Evolutionary conservation across 2,113 vertebrate genomes (phyloP).

Genomic region (Percopsis transmontana): DNA sequence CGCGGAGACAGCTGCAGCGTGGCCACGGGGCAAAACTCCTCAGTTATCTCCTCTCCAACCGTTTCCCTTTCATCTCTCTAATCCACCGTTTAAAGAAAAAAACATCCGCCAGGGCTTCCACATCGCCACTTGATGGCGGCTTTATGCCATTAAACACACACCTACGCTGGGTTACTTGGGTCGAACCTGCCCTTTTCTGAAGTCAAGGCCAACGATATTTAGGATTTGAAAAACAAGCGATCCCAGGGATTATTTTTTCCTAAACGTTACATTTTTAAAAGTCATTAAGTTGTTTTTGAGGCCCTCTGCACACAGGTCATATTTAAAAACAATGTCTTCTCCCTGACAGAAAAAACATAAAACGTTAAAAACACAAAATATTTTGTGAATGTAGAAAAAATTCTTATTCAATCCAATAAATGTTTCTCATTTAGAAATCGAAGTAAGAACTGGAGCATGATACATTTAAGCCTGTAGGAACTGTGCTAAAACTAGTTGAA

Average conservation of each 20-base stretch:
- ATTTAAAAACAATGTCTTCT: too few relatives aligned
- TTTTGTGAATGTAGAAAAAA: too few relatives aligned
- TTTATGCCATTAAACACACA: constrained; percentile 14
- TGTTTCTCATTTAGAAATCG: constrained; percentile 8
- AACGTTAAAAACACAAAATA: too few relatives aligned
- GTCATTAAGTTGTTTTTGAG: too few relatives aligned
- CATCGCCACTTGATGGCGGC: constrained; percentile 23
- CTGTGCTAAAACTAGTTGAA: not conserved
- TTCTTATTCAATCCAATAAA: too few relatives aligned
- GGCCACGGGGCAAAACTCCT: constrained; percentile 58
- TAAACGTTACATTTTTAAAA: too few relatives aligned
- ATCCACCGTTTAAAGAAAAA: constrained; percentile 65
- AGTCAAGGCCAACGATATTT: too few relatives aligned
- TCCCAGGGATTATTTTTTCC: too few relatives aligned
- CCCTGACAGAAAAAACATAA: too few relatives aligned
- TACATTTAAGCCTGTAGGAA: not conserved
- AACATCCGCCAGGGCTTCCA: constrained; percentile 29
- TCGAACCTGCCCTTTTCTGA: too few relatives aligned
- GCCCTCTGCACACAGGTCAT: too few relatives aligned
- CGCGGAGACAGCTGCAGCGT: constrained; percentile 48
- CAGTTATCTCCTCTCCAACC: constrained; percentile 57
- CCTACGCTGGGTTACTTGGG: not conserved
- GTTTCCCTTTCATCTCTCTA: constrained; percentile 66
- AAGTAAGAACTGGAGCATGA: not conserved
- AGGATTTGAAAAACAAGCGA: too few relatives aligned